Base-by-base conservation (phyloP, 2,797 vertebrate species). In the Crenuchus spilurus region DNA sequence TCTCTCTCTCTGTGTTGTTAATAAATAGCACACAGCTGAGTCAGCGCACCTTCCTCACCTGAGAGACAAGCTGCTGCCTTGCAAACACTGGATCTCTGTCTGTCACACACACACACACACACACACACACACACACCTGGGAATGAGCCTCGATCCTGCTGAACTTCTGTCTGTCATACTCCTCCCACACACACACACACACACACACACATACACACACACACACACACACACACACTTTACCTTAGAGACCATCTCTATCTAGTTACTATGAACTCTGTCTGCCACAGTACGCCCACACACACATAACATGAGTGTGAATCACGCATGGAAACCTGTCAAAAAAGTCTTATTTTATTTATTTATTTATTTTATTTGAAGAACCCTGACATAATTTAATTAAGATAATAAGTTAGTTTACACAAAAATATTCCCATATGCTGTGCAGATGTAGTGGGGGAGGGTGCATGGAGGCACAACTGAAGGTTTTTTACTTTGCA, bases 21-120 rank as follows among this genome's bases (percentile, higher is more conserved):
- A 79, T 57, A 78, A 78, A 70, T 70, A 72, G 72, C 60, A 75
- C 58, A 83, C 84, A 79, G 87, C 85, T 88, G 85, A 89, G 84
- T 81, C 73, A 84, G 80, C 71, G 35, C 71, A 74, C 72, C 72
- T 28, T 70, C 76, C 68, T 76, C 75, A 80, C 77, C 77, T 75
- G 72, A 68, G 68, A 82, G 72, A 72, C 71, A 70, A 74, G 68
- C 31, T 54, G 37, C 67, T 68, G 37, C 71, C 58, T 55, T 18
- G 39, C 39, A 77, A 57, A 77, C 46, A 37, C 22, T 37, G 28
- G 54, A 41, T 66, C 61, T 70, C 57, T 61, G 70, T 72, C 54
- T 78, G 10, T 80, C 66, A 52, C 77, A 37, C 60, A 42, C 74
- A 49, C 74, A 58, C 66, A 44, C 52, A 42, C 48, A 26, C 70